Percentiles rank a stretch among this genome's conserved stretches.
phyloP scores from a whole-genome alignment of 2,113 vertebrate genomes.

The Acanthisitta chloris region DNA sequence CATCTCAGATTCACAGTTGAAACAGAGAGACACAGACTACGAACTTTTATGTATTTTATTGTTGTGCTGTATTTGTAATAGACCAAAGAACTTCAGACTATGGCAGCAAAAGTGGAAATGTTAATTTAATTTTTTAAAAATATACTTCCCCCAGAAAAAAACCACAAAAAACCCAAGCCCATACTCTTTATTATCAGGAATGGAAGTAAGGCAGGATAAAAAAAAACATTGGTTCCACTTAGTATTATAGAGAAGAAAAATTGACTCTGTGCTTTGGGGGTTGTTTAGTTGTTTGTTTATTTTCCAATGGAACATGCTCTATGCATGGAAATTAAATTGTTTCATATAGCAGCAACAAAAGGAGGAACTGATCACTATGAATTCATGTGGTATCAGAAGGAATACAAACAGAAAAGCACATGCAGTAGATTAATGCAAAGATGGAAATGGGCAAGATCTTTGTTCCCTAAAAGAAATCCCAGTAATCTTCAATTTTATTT shows the following conservation, averaged over 20 bases:
- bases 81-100: not conserved
- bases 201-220: not conserved
- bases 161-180: not conserved
- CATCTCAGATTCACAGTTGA: not conserved
- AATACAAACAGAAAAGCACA: not conserved
- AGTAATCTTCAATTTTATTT: conserved; percentile 12
- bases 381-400: not conserved
- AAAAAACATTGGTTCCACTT: not conserved
- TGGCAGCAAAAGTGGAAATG: not conserved
- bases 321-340: not conserved
- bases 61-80: not conserved
- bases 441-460: not conserved
- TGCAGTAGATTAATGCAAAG: not conserved
- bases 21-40: not conserved
- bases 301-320: not conserved
- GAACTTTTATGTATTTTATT: not conserved
- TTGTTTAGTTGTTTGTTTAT: not conserved
- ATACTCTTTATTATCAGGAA: not conserved
- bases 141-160: too few relatives aligned
- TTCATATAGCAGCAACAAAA: not conserved
- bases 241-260: not conserved
- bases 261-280: not conserved
- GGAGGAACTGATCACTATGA: not conserved
- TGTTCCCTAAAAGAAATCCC: not conserved
- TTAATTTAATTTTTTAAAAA: not conserved